phyloP scores from a whole-genome alignment of 1,140 invertebrate species.

The Rhizoglyphus robini region DNA sequence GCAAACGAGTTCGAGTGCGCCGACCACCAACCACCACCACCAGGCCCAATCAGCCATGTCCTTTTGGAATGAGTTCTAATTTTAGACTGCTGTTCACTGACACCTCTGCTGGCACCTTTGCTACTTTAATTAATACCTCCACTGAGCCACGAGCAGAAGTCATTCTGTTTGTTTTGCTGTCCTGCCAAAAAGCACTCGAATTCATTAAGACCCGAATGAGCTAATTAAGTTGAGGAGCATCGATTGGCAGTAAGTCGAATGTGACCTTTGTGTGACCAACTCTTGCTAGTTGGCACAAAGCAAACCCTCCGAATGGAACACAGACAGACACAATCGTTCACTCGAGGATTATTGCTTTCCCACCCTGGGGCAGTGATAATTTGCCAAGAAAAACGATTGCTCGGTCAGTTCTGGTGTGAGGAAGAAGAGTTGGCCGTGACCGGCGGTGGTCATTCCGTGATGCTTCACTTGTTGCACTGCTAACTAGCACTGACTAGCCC shows the following conservation, averaged over 20 bases:
- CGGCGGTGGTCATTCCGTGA: neutral
- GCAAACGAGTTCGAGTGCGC: too few species aligned
- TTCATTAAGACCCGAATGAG: neutral
- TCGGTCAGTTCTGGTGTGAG: neutral
- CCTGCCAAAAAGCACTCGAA: neutral
- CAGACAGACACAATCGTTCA: too few species aligned
- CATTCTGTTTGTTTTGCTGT: neutral
- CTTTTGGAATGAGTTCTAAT: constrained; percentile 7
- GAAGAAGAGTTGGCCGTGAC: neutral
- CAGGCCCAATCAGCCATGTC: constrained; percentile 5
- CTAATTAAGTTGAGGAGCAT: neutral
- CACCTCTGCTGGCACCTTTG: neutral
- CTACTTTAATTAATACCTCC: constrained; percentile 1
- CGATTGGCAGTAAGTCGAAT: neutral
- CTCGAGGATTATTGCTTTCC: neutral
- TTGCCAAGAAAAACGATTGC: constrained; percentile 9
- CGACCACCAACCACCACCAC: neutral
- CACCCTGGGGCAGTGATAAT: neutral
- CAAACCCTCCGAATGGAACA: neutral
- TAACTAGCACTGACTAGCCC: neutral
- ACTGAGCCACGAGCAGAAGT: neutral
- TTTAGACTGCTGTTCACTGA: neutral
- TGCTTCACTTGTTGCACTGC: neutral
- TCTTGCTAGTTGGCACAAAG: neutral
- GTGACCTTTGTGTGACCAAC: neutral